Base-by-base conservation (phyloP, 2,888 invertebrate species). In the Amphimallon solstitiale region DNA sequence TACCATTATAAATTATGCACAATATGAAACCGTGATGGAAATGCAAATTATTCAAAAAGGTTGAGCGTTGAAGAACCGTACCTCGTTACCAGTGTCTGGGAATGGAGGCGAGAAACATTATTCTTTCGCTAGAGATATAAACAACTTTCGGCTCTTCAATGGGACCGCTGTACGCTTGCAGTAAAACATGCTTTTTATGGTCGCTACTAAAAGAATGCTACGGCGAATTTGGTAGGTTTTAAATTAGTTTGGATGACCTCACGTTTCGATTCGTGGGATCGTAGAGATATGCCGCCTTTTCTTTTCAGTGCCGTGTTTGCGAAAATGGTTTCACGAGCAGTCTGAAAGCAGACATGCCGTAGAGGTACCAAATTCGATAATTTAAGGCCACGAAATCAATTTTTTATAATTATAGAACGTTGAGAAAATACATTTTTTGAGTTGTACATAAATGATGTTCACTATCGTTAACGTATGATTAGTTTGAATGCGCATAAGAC, bases 141-240 rank as follows among this genome's bases (percentile, higher is more conserved):
- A 65, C 65, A 65, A 65, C 65, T 65, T 65, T 65, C 65, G 65
- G 65, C 52, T 61, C 65, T 65, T 65, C 65, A 65, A 65, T 65
- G 60, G 65, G 52, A 51, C 65, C 65, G 65, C 65, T 51, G 49
- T 64, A 64, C 48, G 51, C 65, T 34, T 40, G 65, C 65, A 60
- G 65, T 65, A 63, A 63, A 63, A 63, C 63, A 63, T 63, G 63
- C 63, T 63, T 63, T 63, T 63, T 63, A 63, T 63, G 52, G 63
- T 63, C 63, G 63, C 63, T 63, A 63, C 63, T 63, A 63, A 63
- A 63, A 63, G 63, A 63, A 63, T 63, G 63, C 63, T 52, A 63
- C 63, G 63, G 63, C 65, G 60, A 65, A 61, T 60, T 61, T 52
- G 65, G 51, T 61, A 49, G 60, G 49, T 60, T 65, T 65, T 60